Conservation (phyloP, 1,140 invertebrate genomes). For the Plectrocnemia conspersa region DNA sequence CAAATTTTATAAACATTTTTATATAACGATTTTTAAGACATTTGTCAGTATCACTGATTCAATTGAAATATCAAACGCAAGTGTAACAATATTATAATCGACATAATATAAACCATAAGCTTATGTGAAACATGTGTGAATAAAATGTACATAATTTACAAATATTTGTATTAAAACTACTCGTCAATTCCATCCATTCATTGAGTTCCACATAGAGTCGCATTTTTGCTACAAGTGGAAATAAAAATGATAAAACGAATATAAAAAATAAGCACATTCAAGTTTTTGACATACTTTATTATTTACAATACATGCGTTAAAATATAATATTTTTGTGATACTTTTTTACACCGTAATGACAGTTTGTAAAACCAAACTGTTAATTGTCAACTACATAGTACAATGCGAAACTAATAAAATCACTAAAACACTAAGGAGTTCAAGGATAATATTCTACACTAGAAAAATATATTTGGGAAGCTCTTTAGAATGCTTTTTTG, state of each 20-base stretch:
- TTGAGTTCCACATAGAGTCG: slow-evolving; percentile 29
- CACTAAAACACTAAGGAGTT: too few relatives aligned
- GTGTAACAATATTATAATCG: too few relatives aligned
- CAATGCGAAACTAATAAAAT: too few relatives aligned
- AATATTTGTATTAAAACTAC: slow-evolving; percentile 19
- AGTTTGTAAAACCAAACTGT: slow-evolving; percentile 35
- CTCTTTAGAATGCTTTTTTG: background rate
- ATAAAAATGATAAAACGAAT: slow-evolving; percentile 13
- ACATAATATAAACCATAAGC: too few relatives aligned
- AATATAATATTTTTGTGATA: slow-evolving; percentile 16
- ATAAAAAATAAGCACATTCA: slow-evolving; percentile 7
- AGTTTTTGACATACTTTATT: slow-evolving; percentile 20
- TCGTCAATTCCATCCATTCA: slow-evolving; percentile 35
- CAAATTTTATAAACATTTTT: too few relatives aligned
- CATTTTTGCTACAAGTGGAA: slow-evolving; percentile 12
- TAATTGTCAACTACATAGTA: background rate
- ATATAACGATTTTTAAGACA: too few relatives aligned
- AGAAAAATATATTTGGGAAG: background rate
- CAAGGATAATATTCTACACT: too few relatives aligned
- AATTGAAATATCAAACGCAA: too few relatives aligned
- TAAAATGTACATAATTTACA: background rate
- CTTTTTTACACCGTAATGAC: slow-evolving; percentile 3
- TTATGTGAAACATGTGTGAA: background rate
- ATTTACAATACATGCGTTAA: slow-evolving; percentile 16
- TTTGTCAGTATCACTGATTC: too few relatives aligned